Base-by-base conservation (phyloP, 2,113 vertebrate species). In the Xyliphius kryptos region DNA sequence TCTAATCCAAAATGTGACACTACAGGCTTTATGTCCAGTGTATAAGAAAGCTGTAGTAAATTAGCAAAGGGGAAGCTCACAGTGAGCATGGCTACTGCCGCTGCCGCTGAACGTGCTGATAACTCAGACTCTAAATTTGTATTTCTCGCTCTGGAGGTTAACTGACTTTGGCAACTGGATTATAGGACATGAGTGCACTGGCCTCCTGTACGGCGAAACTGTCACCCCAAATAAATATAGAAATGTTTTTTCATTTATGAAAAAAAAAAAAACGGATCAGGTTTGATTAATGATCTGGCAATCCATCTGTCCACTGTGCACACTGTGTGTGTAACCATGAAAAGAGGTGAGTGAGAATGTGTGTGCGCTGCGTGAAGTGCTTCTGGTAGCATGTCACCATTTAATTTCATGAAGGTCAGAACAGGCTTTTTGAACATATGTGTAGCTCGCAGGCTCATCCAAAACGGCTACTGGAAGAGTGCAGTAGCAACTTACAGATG, bases 91-190 rank as follows among this genome's bases (percentile, higher is more conserved):
- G 32, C 51, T 47, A 52, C 50, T 32, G 17, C 21, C 51, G 46
- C 56, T 9, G 32, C 51, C 1, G 15, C 32, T 6, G 58, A 37
- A 61, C 20, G 58, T 62, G 67, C 68, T 70, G 72, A 74, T 74
- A 70, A 63, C 54, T 59, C 53, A 19, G 48, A 44, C 32, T 10
- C 61, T 47, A 66, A 74, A 66, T 71, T 53, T 48, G 61, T 17
- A n/a, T 61, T 63, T 67, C 52, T 40, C 1, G n/a, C 20, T 53
- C 46, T 49, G 54, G 61, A 65, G 41, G 69, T 59, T 76, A 80
- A 80, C 55, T 61, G 60, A 57, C 44, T 76, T 57, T 82, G 82
- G 80, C 76, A 75, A 67, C 73, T 72, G 75, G 78, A 78, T 80
- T 69, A 77, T 66, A 73, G 66, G 71, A 80, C 75, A 70, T 50